Percentiles rank a stretch among this genome's conserved stretches.
Conservation (phyloP, 2,797 vertebrate species). For the Ctenopoma multispine region DNA sequence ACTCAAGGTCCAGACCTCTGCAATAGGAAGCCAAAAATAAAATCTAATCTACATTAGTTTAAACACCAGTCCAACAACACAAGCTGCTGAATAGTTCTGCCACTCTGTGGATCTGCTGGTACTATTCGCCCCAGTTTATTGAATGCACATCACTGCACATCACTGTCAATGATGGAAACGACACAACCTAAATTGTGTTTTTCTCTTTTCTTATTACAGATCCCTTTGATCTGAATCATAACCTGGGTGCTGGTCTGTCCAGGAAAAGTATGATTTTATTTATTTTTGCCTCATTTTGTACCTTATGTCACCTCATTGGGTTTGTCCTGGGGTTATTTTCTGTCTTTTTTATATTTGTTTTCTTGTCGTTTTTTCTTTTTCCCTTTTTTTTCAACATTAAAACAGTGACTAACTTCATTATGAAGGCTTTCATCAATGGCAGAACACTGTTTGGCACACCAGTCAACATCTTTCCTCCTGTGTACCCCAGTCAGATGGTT, state of each 20-base stretch:
- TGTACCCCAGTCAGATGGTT: constrained; percentile 91
- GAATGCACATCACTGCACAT: background rate
- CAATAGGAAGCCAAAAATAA: background rate
- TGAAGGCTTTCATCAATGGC: constrained; percentile 98
- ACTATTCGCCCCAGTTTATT: background rate
- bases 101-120: background rate
- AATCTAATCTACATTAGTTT: background rate
- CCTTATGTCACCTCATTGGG: background rate
- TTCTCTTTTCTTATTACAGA: constrained; percentile 77
- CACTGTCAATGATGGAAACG: background rate
- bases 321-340: background rate
- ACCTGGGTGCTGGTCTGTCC: constrained; percentile 95
- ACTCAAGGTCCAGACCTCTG: background rate
- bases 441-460: constrained; percentile 92
- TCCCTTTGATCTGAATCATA: constrained; percentile 96
- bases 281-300: background rate
- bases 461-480: constrained; percentile 86
- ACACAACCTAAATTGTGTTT: background rate
- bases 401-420: constrained; percentile 98
- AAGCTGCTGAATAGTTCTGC: background rate
- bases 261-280: constrained; percentile 90
- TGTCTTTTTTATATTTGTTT: background rate
- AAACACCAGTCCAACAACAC: background rate
- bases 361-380: background rate
- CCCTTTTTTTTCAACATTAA: no score